Evolutionary conservation across 1,140 invertebrate species (phyloP).

Genomic region (Diprion similis): DNA sequence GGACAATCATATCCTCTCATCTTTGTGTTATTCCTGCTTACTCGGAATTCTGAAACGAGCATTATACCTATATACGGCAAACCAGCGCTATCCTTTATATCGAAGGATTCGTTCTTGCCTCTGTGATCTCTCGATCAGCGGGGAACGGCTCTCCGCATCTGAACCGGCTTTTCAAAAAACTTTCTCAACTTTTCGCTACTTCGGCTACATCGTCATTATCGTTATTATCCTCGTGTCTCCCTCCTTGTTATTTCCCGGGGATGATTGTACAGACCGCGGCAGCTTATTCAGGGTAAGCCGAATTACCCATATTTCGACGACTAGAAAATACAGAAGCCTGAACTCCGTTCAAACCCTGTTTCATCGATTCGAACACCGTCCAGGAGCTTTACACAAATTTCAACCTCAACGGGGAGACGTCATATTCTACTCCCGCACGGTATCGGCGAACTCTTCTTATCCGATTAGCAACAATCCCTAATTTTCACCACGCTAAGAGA

Average conservation of each 20-base stretch:
- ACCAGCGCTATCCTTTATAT: background rate
- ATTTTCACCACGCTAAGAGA: no score
- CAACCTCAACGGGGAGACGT: no score
- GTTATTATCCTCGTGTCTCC: background rate
- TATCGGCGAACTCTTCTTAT: no score
- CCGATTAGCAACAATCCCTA: no score
- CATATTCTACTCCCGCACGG: no score
- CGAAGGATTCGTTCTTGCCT: background rate
- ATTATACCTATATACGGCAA: background rate
- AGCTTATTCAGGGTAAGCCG: no score
- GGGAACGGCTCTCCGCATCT: no score
- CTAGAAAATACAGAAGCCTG: no score
- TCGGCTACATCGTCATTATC: background rate
- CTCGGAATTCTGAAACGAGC: slow-evolving; percentile 48
- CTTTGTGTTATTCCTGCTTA: slow-evolving; percentile 52
- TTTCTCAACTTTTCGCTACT: background rate
- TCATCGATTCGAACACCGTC: no score
- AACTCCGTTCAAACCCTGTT: no score
- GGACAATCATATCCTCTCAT: slow-evolving; percentile 45
- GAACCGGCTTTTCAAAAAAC: background rate
- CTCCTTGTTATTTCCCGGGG: background rate
- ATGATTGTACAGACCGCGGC: background rate
- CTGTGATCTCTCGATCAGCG: background rate
- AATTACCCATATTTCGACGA: no score
- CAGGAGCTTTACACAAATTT: no score